Conservation (phyloP, 1,140 invertebrate species). For the Drosophila tsacasi region DNA sequence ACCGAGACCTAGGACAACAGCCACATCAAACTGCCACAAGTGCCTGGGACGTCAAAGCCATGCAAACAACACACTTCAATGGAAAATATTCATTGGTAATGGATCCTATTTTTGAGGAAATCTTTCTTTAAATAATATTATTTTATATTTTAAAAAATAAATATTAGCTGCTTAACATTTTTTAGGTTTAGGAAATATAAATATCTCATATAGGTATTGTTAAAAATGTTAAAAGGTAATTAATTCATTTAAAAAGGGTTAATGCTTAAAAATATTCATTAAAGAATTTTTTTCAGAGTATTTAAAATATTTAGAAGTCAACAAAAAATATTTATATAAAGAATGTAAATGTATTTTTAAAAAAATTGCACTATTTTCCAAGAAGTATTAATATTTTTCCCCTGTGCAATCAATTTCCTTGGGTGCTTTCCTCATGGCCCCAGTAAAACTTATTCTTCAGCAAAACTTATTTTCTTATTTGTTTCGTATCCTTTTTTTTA, state of each 20-base stretch:
- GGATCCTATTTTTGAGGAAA: neutral
- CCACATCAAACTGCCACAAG: constrained; percentile 44
- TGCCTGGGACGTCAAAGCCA: constrained; percentile 62
- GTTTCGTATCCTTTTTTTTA: constrained; percentile 15
- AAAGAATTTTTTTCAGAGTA: too few relatives aligned
- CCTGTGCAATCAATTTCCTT: constrained; percentile 19
- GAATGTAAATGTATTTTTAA: too few relatives aligned
- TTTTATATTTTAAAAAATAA: too few relatives aligned
- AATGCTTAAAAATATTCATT: too few relatives aligned
- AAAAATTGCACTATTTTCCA: too few relatives aligned
- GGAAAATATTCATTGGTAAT: constrained; percentile 7
- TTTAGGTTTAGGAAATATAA: too few relatives aligned
- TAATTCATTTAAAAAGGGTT: too few relatives aligned
- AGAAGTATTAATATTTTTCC: neutral
- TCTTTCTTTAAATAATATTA: neutral
- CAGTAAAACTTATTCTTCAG: constrained; percentile 44
- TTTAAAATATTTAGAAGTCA: too few relatives aligned
- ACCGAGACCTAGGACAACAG: constrained; percentile 22
- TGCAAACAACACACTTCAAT: constrained; percentile 29
- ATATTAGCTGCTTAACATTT: too few relatives aligned
- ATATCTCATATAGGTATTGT: too few relatives aligned
- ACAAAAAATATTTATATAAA: too few relatives aligned
- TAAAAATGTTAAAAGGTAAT: too few relatives aligned
- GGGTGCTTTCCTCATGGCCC: neutral
- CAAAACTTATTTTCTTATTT: constrained; percentile 46